Conservation (phyloP, 2,797 vertebrate species). For the Pangasius larnaudii region DNA sequence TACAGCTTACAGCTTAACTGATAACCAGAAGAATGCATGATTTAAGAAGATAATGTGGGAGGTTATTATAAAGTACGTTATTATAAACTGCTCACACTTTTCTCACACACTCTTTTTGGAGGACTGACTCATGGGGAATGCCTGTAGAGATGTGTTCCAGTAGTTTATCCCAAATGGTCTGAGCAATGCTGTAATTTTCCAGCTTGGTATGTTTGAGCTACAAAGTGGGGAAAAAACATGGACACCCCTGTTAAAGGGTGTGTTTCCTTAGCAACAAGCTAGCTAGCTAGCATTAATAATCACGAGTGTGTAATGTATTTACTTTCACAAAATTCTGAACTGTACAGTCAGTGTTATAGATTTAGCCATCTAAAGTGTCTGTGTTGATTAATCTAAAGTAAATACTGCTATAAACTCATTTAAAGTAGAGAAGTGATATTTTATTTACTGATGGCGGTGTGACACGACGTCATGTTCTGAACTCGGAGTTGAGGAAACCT, state of each 20-base stretch:
- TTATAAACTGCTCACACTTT: neutral
- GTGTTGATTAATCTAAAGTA: neutral
- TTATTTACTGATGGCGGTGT: neutral
- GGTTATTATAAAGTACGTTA: neutral
- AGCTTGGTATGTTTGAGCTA: neutral
- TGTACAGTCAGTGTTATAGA: neutral
- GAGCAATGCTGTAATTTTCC: neutral
- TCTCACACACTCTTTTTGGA: neutral
- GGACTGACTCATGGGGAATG: neutral
- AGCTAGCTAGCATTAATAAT: neutral
- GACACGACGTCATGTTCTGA: neutral
- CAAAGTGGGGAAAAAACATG: neutral
- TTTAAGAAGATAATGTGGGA: neutral
- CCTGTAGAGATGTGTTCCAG: neutral
- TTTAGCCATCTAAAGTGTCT: neutral
- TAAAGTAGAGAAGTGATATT: neutral
- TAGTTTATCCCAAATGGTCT: neutral
- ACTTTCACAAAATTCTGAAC: neutral
- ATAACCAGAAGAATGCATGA: neutral
- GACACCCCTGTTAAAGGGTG: neutral
- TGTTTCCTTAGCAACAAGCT: neutral
- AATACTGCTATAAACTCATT: neutral
- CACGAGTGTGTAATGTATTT: neutral
- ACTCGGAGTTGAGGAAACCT: neutral
- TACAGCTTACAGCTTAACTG: neutral